phyloP scores from a whole-genome alignment of 1,140 invertebrate species.

The Halesus radiatus region DNA sequence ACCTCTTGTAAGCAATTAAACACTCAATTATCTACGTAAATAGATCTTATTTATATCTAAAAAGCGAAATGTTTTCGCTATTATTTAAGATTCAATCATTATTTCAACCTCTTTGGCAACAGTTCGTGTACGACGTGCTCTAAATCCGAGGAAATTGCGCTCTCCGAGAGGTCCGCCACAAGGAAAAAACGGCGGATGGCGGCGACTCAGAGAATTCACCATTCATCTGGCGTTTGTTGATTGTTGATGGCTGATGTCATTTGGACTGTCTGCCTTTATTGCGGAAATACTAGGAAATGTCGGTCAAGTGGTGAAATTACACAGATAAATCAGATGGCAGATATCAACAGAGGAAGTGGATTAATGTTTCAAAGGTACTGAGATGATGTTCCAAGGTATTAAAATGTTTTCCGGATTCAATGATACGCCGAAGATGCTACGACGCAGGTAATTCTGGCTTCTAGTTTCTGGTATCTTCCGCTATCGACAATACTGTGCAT shows the following conservation, averaged over 20 bases:
- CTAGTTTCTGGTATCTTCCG: too few species aligned
- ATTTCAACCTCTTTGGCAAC: not conserved
- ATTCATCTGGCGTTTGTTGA: not conserved
- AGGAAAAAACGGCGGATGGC: not conserved
- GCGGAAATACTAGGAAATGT: too few species aligned
- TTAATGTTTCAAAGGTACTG: too few species aligned
- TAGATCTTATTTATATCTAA: slow-evolving; percentile 1
- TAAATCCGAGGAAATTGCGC: not conserved
- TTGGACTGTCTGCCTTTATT: not conserved
- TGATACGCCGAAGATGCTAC: too few species aligned
- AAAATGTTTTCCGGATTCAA: too few species aligned
- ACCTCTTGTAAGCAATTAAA: not conserved
- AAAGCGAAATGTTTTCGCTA: not conserved
- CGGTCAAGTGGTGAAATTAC: too few species aligned
- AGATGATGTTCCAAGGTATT: too few species aligned
- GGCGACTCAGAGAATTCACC: not conserved
- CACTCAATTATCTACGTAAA: not conserved
- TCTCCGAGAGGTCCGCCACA: not conserved
- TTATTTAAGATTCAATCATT: slow-evolving; percentile 8
- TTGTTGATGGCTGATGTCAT: not conserved
- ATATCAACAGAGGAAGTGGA: too few species aligned
- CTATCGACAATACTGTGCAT: too few species aligned
- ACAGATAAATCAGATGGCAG: too few species aligned
- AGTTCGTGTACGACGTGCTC: slow-evolving; percentile 23
- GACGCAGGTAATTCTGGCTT: too few species aligned